Evolutionary conservation across 2,888 invertebrate species (phyloP), one percentile per base, ranked within the genome.

Genomic region (Endotricha flammealis): DNA sequence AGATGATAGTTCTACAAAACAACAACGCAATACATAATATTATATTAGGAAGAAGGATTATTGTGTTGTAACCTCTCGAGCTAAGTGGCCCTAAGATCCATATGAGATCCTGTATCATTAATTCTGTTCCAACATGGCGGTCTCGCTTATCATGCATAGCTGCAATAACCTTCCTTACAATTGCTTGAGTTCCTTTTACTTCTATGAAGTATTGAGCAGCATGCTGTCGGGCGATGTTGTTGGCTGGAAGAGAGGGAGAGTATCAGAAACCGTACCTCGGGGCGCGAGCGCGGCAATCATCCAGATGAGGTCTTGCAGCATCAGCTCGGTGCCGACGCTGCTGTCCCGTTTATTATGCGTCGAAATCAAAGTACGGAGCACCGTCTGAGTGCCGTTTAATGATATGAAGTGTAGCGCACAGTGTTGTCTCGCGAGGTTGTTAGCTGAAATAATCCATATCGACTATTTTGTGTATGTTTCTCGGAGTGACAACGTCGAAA

Each of bases 271-370:
- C 54, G 50, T 78, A 88, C 89, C 89, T 88, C 75, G 83, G 22
- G 88, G 82, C 12, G 88, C 81, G 44, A 90, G 72, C 52, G 90
- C 87, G 62, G 89, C 88, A 48, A 90, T 70, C 55, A 90, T 86
- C 89, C 90, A 90, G 41, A 90, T 73, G 48, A 90, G 77, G 67
- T 90, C 90, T 53, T 89, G 88, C 51, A 89, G 62, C 54, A 90
- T 76, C 43, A 86, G 65, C 57, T 90, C 90, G 44, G 71, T 79
- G 54, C 77, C 68, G 29, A 88, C 78, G 50, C 77, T 79, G 41
- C 82, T 73, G 50, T 87, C 88, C 36, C 90, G 87, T 54, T 83
- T 82, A 59, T 75, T 70, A 56, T 89, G 88, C 36, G 82, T 79
- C 39, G 77, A 72, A 41, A 88, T 68, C 53, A 90, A 60, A 39